phyloP scores from a whole-genome alignment of 1,140 invertebrate genomes.

The Aphelenchoides avenae region DNA sequence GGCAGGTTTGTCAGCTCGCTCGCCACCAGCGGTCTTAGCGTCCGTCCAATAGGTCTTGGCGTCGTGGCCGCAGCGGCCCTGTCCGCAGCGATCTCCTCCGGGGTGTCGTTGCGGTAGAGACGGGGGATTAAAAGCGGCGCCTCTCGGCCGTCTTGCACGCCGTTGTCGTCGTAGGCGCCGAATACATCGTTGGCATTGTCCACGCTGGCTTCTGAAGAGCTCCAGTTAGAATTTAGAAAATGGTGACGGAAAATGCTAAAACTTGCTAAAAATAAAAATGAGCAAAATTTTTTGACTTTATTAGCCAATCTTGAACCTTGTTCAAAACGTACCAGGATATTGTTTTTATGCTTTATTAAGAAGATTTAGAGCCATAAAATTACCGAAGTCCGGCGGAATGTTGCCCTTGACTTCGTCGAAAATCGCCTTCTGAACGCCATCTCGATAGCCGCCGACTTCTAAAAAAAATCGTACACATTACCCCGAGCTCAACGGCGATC shows the following conservation, averaged over 20 bases:
- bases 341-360: no score
- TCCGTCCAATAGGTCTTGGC: neutral
- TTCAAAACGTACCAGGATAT: no score
- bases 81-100: conserved; percentile 32
- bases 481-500: neutral
- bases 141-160: conserved; percentile 32
- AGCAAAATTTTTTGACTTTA: conserved; percentile 8
- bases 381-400: conserved; percentile 28
- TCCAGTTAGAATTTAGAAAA: no score
- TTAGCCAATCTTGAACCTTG: no score
- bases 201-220: no score
- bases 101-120: conserved; percentile 50
- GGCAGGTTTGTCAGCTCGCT: conserved; percentile 20
- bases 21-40: conserved; percentile 21
- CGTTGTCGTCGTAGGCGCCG: conserved; percentile 47
- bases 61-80: conserved; percentile 29
- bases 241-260: conserved; percentile 16
- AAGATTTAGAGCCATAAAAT: neutral
- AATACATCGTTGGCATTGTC: conserved; percentile 26
- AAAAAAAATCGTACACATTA: conserved; percentile 6
- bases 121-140: conserved; percentile 47
- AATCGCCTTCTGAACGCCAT: conserved; percentile 50
- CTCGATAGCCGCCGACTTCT: conserved; percentile 42
- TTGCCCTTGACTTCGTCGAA: conserved; percentile 45
- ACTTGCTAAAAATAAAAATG: conserved; percentile 9